phyloP scores from a whole-genome alignment of 2,797 vertebrate species.

The Hyperoplus lanceolatus region DNA sequence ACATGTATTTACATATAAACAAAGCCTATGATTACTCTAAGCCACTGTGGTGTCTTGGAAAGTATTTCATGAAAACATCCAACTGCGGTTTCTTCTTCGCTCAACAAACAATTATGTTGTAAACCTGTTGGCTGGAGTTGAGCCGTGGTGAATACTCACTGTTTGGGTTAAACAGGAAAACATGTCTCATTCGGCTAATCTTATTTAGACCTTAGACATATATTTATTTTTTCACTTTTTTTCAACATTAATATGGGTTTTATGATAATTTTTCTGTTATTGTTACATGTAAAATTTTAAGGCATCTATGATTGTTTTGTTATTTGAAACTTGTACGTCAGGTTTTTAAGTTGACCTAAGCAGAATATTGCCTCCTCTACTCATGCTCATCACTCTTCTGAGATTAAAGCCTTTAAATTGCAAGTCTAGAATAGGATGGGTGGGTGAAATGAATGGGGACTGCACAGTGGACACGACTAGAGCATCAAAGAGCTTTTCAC shows the following conservation, averaged over 20 bases:
- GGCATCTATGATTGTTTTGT: not conserved
- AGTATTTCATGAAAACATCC: not conserved
- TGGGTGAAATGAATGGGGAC: slow-evolving; percentile 22
- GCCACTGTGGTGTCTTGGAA: not conserved
- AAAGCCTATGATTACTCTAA: not conserved
- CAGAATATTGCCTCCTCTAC: not conserved
- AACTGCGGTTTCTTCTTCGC: not conserved
- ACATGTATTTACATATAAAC: slow-evolving; percentile 24
- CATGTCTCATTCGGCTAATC: slow-evolving; percentile 6
- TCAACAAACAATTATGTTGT: slow-evolving; percentile 23
- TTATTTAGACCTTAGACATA: not conserved
- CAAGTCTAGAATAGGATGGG: not conserved
- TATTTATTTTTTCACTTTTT: not conserved
- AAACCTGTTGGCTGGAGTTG: not conserved
- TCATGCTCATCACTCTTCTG: not conserved
- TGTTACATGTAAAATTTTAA: no score
- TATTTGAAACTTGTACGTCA: no score
- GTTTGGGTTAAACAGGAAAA: slow-evolving; percentile 26
- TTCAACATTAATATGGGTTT: no score
- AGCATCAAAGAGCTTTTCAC: slow-evolving; percentile 18
- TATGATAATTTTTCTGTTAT: no score
- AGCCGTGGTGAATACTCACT: slow-evolving; percentile 4
- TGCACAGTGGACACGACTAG: not conserved
- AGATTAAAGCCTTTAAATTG: slow-evolving; percentile 27
- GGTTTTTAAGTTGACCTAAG: not conserved